Evolutionary conservation across 2,113 vertebrate species (phyloP), one percentile per base, ranked within the genome.

Genomic region (Myiopsitta monachus): DNA sequence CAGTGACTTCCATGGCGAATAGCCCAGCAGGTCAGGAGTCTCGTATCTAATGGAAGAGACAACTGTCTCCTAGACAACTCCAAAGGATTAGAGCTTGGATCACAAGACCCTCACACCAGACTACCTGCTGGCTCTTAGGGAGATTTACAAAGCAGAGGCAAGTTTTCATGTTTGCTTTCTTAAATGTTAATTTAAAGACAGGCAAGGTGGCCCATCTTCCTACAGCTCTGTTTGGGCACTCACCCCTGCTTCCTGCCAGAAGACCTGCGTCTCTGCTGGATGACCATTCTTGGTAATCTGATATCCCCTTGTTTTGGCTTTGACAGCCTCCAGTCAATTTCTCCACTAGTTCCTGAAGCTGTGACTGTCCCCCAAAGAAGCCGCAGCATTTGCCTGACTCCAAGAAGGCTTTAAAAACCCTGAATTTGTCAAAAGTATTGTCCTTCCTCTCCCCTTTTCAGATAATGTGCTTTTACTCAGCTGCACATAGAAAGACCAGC

Each of bases 161-260:
- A 87, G 36, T 30, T 90, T 61, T 79, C 69, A 33, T 36, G 44
- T 6, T 51, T 38, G 36, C 33, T 80, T 52, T 73, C 66, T 76
- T 27, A 0, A 0, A 8, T 43, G 43, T 3, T 18, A 27, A 52
- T 90, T 92, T 92, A 86, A 77, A 51, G 41, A 28, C 11, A 55
- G 0, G 0, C 21, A 26, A 61, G 10, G 31, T 49, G 36, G 55
- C 16, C 12, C 2, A 0, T 73, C n/a, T 62, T 81, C 81, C 63
- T 27, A 36, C 3, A 70, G 57, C 59, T 85, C 33, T 9, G 12
- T 44, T 57, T 70, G 69, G n/a, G 41, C 23, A 31, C 33, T 70
- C 0, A 0, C 19, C 49, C 87, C 54, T 85, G 67, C 38, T 78
- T 94, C 72, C 63, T 64, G 43, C 39, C 44, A 83, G 69, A 30